Evolutionary conservation across 2,113 vertebrate species (phyloP).

Genomic region (Erythrocercus mccallii): DNA sequence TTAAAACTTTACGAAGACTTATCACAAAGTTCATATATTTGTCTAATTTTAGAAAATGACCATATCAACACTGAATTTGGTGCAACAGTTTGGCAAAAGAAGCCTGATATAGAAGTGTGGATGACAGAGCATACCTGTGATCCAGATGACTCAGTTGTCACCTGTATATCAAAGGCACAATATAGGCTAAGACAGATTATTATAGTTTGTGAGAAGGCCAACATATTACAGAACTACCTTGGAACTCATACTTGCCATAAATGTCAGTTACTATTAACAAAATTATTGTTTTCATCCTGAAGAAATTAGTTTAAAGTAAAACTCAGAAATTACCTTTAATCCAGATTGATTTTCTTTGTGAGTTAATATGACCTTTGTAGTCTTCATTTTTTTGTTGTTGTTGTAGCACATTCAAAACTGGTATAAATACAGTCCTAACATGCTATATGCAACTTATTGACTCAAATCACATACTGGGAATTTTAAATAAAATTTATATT

Average conservation of each 20-base stretch:
- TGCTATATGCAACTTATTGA: slow-evolving; percentile 18
- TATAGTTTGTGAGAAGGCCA: neutral
- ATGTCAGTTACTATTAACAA: neutral
- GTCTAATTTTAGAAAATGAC: neutral
- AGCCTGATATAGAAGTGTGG: neutral
- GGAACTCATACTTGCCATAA: neutral
- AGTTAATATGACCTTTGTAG: neutral
- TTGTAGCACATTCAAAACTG: neutral
- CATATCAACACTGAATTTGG: neutral
- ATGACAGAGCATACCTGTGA: neutral
- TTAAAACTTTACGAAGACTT: neutral
- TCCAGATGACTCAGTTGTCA: neutral
- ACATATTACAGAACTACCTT: neutral
- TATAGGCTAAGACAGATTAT: neutral
- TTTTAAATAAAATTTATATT: neutral
- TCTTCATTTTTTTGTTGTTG: neutral
- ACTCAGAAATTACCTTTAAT: neutral
- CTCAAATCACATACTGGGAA: slow-evolving; percentile 4
- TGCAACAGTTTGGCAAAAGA: neutral
- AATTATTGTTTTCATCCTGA: neutral
- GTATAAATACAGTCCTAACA: neutral
- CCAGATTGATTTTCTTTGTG: neutral
- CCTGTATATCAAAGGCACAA: neutral
- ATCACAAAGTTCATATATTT: neutral
- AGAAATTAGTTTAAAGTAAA: neutral